A percentile compares a stretch with the other conserved stretches of the same genome.
phyloP scores from a whole-genome alignment of 92 coral and sea anemone genomes.

The Paramuricea clavata region DNA sequence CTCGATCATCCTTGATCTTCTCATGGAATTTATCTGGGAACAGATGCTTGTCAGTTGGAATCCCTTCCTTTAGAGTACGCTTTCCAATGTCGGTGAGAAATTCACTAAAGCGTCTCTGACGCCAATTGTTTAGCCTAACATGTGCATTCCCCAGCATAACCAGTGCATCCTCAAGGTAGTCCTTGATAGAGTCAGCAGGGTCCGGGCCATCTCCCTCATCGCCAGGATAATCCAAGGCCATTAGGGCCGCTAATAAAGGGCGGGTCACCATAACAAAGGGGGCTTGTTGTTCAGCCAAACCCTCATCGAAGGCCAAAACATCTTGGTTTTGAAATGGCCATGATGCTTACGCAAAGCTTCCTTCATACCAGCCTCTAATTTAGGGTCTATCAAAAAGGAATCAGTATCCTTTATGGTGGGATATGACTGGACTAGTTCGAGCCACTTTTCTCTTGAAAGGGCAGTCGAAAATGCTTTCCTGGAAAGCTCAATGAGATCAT shows the following conservation, averaged over 20 bases:
- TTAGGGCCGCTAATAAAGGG: slow-evolving; percentile 57
- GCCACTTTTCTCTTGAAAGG: slow-evolving; percentile 58
- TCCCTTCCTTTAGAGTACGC: slow-evolving; percentile 60
- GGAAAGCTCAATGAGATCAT: slow-evolving; percentile 55
- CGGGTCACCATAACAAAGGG: slow-evolving; percentile 56
- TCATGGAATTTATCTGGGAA: slow-evolving; percentile 72
- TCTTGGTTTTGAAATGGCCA: slow-evolving; percentile 60
- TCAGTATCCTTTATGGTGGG: slow-evolving; percentile 58
- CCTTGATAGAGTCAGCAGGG: slow-evolving; percentile 41
- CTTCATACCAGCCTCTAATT: slow-evolving; percentile 68
- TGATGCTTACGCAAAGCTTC: slow-evolving; percentile 61
- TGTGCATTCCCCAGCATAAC: slow-evolving; percentile 66
- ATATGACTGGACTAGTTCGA: slow-evolving; percentile 52
- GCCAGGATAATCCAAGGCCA: slow-evolving; percentile 46
- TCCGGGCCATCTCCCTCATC: slow-evolving; percentile 64
- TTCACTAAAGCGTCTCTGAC: slow-evolving; percentile 64
- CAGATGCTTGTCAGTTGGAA: slow-evolving; percentile 60
- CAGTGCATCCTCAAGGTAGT: slow-evolving; percentile 64
- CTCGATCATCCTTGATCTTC: slow-evolving; percentile 66
- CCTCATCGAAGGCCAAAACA: slow-evolving; percentile 56
- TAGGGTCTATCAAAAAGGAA: slow-evolving; percentile 43
- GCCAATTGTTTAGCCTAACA: slow-evolving; percentile 69
- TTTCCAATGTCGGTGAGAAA: slow-evolving; percentile 59
- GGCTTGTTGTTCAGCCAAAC: slow-evolving; percentile 59
- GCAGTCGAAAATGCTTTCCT: slow-evolving; percentile 66